Base-by-base conservation (phyloP, 2,888 invertebrate genomes). In the Nomada fabriciana region DNA sequence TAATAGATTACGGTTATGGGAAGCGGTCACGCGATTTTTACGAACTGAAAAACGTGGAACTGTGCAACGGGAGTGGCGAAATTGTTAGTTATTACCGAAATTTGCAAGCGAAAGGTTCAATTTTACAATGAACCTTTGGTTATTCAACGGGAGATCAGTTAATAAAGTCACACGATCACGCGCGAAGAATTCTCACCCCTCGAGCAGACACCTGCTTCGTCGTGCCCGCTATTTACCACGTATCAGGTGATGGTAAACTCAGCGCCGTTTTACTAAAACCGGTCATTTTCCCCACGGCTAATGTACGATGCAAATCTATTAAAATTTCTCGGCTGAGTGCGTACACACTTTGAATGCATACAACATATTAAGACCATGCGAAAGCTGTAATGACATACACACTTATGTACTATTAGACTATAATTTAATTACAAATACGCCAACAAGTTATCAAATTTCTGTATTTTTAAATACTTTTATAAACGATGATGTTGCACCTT, bases 291-390 rank as follows among this genome's bases (percentile, higher is more conserved):
- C 80, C 72, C 42, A 57, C 52, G 80, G 80, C 67, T 63, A 72
- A 71, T 50, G 55, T 67, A 67, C 55, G 80, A 80, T 80, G 80
- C 72, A 43, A 72, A 80, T 80, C 80, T 79, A 80, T 79, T 80
- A 72, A 80, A 79, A 80, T 80, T 79, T 79, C 79, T 50, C 60
- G 42, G 55, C 43, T 18, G 60, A 70, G 52, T 18, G 20, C 29
- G n/a, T n/a, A 20, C 13, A 23, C 13, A 25, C 25, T 55, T 53
- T 18, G 65, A 53, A 50, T 55, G 47, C 64, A 79, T 36, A 70
- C 52, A 52, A 25, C 36, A 3, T 47, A 47, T 47, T 47, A 15
- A 47, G 47, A 47, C 47, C 15, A 1, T 15, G 47, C 3, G 47
- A 47, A 47, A 47, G 47, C 15, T 47, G 15, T 15, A 47, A 47